These are phyloP conservation scores for Drosophila varians DNA, from an alignment of 1,140 invertebrate species.

Conservation along the genomic window DNA sequence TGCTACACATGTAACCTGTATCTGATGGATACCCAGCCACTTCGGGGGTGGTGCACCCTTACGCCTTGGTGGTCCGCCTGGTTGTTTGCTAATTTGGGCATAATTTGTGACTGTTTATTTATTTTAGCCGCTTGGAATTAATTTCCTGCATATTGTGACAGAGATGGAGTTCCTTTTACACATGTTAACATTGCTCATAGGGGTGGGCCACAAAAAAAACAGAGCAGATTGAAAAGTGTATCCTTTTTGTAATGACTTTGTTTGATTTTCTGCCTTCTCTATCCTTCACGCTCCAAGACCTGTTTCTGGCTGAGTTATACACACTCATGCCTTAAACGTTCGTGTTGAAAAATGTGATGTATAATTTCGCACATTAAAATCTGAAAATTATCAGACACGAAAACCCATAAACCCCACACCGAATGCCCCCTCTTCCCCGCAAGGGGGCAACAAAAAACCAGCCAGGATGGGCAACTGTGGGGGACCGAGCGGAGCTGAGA, in stretches of 20 bases:
- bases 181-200: slow-evolving; percentile 65
- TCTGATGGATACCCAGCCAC: slow-evolving; percentile 65
- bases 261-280: background rate
- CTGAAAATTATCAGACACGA: slow-evolving; percentile 83
- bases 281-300: background rate
- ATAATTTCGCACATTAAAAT: slow-evolving; percentile 84
- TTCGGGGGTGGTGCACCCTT: slow-evolving; percentile 37
- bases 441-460: slow-evolving; percentile 9
- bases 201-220: no score
- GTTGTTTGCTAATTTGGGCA: slow-evolving; percentile 82
- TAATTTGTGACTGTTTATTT: slow-evolving; percentile 83
- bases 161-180: slow-evolving; percentile 65
- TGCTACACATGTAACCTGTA: slow-evolving; percentile 77
- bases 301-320: slow-evolving; percentile 49
- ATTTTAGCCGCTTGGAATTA: slow-evolving; percentile 70
- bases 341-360: slow-evolving; percentile 84
- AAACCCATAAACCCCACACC: slow-evolving; percentile 80
- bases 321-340: slow-evolving; percentile 51
- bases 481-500: slow-evolving; percentile 1
- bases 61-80: slow-evolving; percentile 5
- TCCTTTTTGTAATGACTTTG: background rate
- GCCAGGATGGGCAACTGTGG: slow-evolving; percentile 2
- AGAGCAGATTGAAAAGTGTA: background rate
- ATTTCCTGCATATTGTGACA: slow-evolving; percentile 62
- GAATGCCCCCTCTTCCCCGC: slow-evolving; percentile 44